phyloP scores from a whole-genome alignment of 2,113 vertebrate species.

The Dromas ardeola region DNA sequence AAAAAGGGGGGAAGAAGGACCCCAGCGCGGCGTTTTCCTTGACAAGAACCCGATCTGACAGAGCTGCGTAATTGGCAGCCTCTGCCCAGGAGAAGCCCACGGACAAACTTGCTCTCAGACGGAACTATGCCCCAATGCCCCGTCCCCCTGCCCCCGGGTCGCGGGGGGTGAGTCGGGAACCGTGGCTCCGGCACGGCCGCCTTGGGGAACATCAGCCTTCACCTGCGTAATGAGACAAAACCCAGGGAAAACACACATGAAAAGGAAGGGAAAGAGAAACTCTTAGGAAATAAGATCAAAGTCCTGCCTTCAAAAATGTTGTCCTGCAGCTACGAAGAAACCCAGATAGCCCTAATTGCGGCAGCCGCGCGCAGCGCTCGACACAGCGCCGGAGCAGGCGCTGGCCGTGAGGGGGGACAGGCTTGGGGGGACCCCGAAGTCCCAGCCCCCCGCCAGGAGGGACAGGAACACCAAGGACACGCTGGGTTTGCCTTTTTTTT shows the following conservation, averaged over 20 bases:
- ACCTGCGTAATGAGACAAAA: constrained; percentile 61
- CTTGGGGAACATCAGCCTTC: constrained; percentile 25
- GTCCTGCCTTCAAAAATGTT: constrained; percentile 22
- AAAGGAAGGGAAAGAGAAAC: constrained; percentile 26
- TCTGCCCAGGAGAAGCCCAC: background rate
- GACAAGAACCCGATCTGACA: constrained; percentile 59
- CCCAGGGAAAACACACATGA: background rate
- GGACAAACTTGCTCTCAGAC: constrained; percentile 7
- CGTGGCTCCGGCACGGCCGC: background rate
- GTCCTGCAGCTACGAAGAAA: constrained; percentile 44
- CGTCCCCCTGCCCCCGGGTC: background rate
- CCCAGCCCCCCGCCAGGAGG: background rate
- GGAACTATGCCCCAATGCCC: background rate
- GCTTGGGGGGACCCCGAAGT: background rate
- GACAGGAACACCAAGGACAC: background rate
- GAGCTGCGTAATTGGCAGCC: constrained; percentile 61
- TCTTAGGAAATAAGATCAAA: constrained; percentile 57
- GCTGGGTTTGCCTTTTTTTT: background rate
- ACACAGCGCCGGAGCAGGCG: background rate
- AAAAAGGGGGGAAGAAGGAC: background rate
- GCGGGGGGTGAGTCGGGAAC: background rate
- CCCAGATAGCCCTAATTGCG: background rate
- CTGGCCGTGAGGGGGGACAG: fast-evolving
- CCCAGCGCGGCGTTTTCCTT: background rate
- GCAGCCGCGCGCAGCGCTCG: fast-evolving